phyloP scores from a whole-genome alignment of 1,140 invertebrate genomes.

The Drosophila sucinea region DNA sequence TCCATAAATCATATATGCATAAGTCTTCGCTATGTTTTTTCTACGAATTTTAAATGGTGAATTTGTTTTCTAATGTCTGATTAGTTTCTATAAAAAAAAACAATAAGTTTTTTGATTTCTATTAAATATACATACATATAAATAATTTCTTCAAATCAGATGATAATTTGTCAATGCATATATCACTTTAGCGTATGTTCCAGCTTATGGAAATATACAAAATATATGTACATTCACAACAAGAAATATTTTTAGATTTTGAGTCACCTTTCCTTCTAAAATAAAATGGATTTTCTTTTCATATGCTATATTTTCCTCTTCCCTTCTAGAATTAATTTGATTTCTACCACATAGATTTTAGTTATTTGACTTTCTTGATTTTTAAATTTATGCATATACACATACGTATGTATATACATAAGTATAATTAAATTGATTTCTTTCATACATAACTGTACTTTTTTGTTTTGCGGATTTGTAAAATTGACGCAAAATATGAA shows the following conservation, averaged over 20 bases:
- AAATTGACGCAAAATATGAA: background rate
- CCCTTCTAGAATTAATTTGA: background rate
- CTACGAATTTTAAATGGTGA: background rate
- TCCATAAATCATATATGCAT: no score
- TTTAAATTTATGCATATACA: constrained; percentile 18
- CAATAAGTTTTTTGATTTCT: no score
- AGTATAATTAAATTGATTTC: constrained; percentile 35
- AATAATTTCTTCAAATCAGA: no score
- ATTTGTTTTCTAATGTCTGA: background rate
- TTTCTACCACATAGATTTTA: background rate
- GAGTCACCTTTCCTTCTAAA: no score
- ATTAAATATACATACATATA: no score
- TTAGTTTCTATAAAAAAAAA: no score
- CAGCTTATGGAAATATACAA: no score
- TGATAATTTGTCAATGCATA: no score
- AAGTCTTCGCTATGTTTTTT: background rate
- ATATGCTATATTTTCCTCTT: background rate
- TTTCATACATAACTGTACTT: constrained; percentile 46
- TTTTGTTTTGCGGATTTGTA: background rate
- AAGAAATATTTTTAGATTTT: no score
- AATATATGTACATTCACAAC: no score
- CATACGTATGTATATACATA: background rate
- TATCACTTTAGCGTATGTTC: no score
- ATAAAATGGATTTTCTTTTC: no score
- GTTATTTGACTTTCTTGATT: background rate